Conservation (phyloP, 2,888 invertebrate genomes). For the Eustalomyia histrio region DNA sequence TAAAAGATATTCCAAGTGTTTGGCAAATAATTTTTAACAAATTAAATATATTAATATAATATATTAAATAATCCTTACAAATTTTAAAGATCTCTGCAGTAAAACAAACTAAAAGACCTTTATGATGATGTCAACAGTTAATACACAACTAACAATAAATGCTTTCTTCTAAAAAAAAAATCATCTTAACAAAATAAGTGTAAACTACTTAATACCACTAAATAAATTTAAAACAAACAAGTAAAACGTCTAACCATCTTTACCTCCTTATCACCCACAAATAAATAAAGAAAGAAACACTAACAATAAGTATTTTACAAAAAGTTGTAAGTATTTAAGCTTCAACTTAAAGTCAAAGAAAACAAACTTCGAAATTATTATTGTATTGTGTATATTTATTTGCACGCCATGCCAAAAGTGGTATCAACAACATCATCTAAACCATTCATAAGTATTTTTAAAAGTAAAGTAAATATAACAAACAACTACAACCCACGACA, state of each 20-base stretch:
- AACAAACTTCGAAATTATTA: constrained; percentile 32
- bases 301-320: not conserved
- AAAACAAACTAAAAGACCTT: not conserved
- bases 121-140: not conserved
- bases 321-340: constrained; percentile 32
- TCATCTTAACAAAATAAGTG: constrained; percentile 2
- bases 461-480: not conserved
- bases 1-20: not conserved
- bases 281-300: constrained; percentile 29
- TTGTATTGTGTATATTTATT: not conserved
- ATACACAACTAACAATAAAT: not conserved
- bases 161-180: constrained; percentile 22
- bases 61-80: constrained; percentile 43
- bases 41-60: no score
- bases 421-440: constrained; percentile 10
- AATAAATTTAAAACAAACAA: constrained; percentile 33
- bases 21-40: constrained; percentile 24
- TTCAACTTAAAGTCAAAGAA: constrained; percentile 41
- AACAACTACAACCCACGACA: constrained; percentile 54
- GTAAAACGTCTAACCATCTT: not conserved
- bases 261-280: constrained; percentile 42
- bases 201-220: constrained; percentile 22
- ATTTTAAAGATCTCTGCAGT: constrained; percentile 25
- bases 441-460: constrained; percentile 18
- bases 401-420: not conserved